Percentiles rank a stretch among this genome's conserved stretches.
phyloP scores from a whole-genome alignment of 2,797 vertebrate species.

The Cynodonichthys magdalenae region DNA sequence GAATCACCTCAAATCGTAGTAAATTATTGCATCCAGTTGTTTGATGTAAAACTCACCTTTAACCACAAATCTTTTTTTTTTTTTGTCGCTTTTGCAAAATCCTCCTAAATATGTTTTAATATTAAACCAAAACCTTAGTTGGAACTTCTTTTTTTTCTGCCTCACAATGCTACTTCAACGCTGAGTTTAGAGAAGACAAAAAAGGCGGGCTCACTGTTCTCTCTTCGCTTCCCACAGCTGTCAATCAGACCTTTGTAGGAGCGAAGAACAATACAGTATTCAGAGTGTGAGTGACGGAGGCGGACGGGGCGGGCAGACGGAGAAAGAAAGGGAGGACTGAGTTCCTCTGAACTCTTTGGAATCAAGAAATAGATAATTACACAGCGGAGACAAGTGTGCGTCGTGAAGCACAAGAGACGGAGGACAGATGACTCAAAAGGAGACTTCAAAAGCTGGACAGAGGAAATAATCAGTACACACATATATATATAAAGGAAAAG shows the following conservation, averaged over 20 bases:
- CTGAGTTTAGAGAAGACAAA: background rate
- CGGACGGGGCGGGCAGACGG: constrained; percentile 36
- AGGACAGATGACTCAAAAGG: constrained; percentile 32
- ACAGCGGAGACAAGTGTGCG: constrained; percentile 40
- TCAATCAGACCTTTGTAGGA: constrained; percentile 50
- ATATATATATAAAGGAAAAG: too few species aligned
- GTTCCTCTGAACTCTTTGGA: constrained; percentile 34
- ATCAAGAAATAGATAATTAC: constrained; percentile 63
- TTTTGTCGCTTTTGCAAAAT: background rate
- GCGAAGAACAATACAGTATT: constrained; percentile 59
- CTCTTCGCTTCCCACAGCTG: constrained; percentile 45
- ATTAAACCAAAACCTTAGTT: background rate
- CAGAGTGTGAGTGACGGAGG: constrained; percentile 61
- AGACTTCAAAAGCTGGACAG: background rate
- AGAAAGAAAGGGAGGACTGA: constrained; percentile 23
- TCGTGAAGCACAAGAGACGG: constrained; percentile 45
- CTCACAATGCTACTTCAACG: background rate
- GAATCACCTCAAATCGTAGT: constrained; percentile 9
- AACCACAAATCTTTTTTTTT: background rate
- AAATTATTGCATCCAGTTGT: too few species aligned
- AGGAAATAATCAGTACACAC: too few species aligned
- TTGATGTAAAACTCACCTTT: background rate
- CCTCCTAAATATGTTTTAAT: background rate
- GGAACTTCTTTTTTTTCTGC: background rate
- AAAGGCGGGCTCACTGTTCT: constrained; percentile 28